phyloP scores from a whole-genome alignment of 2,888 invertebrate genomes.

The Hartigia nigra region DNA sequence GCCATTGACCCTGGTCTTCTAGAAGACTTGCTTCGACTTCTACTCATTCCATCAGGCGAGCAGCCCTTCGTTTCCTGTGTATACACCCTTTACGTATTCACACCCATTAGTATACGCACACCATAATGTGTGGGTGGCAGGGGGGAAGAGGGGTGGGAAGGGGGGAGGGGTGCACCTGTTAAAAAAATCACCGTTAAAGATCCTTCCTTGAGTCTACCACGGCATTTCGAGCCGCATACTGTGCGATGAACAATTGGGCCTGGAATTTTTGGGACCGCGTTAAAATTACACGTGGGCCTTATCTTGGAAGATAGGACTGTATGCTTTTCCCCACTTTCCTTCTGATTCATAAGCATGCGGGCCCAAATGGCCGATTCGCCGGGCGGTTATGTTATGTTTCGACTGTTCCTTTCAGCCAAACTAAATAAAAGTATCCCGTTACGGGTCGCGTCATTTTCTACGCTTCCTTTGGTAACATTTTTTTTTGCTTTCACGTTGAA shows the following conservation, averaged over 20 bases:
- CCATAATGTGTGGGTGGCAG: neutral
- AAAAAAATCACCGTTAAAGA: neutral
- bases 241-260: neutral
- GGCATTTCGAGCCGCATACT: neutral
- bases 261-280: neutral
- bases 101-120: neutral
- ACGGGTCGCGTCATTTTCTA: neutral
- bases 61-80: neutral
- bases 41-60: neutral
- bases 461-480: neutral
- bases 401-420: neutral
- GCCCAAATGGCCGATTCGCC: neutral
- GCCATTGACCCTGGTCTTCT: conserved; percentile 57
- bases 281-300: neutral
- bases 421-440: neutral
- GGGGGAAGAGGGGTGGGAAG: no score
- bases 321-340: neutral
- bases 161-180: neutral
- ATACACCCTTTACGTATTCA: neutral
- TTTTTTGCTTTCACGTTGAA: neutral
- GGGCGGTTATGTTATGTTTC: neutral
- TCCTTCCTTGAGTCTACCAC: neutral
- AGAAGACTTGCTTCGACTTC: neutral
- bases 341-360: neutral
- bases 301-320: neutral